These are phyloP conservation scores for Dicerorhinus sumatrensis DNA, from an alignment of 2,113 vertebrate species.

Conservation along the genomic window DNA sequence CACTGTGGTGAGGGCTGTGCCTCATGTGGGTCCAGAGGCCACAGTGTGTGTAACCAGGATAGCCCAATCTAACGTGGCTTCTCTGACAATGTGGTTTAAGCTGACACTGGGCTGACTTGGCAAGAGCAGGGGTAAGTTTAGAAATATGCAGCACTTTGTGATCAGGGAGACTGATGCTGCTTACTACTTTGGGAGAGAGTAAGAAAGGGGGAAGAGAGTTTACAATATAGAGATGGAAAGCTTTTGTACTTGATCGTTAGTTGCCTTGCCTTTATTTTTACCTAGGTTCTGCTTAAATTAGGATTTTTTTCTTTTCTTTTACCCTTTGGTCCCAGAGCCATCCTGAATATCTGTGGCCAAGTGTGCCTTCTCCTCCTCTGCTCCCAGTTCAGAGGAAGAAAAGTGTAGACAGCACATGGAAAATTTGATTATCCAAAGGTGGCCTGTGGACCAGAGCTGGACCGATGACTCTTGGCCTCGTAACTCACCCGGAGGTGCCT, in stretches of 20 bases:
- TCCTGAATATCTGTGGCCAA: neutral
- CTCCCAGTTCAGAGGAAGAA: neutral
- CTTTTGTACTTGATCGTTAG: neutral
- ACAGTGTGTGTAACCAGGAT: rapidly evolving
- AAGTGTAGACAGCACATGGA: neutral
- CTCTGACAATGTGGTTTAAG: neutral
- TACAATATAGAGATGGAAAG: neutral
- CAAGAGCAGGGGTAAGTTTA: neutral
- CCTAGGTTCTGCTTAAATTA: neutral
- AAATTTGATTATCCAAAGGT: neutral
- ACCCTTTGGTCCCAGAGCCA: neutral
- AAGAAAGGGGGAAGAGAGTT: neutral
- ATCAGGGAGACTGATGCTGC: neutral
- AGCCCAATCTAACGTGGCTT: neutral
- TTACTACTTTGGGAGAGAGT: neutral
- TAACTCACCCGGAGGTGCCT: neutral
- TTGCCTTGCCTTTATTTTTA: neutral
- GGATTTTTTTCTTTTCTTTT: neutral
- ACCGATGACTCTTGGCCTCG: neutral
- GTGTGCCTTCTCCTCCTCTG: neutral
- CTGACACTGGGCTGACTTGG: neutral
- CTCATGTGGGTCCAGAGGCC: neutral
- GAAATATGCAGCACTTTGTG: neutral
- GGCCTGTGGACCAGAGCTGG: neutral
- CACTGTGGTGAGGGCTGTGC: no score